These are phyloP conservation scores for Dioctria rufipes DNA, from an alignment of 2,888 invertebrate genomes.

Conservation along the genomic window DNA sequence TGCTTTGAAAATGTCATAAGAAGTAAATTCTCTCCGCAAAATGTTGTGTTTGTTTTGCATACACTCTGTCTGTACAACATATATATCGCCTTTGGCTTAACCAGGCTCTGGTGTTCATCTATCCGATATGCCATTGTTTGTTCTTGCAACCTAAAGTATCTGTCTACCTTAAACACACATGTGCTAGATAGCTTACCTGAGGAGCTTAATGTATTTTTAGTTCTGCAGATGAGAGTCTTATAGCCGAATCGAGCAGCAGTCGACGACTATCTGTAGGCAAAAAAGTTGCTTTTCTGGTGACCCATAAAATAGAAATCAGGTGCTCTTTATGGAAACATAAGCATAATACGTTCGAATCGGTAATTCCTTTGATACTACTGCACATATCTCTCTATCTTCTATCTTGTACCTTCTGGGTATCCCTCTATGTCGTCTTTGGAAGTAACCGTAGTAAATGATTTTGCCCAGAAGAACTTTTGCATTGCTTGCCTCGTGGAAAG, in stretches of 20 bases:
- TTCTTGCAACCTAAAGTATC: background rate
- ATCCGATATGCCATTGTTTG: constrained; percentile 11
- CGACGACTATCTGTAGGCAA: constrained; percentile 4
- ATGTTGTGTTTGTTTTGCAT: constrained; percentile 35
- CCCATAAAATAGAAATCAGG: constrained; percentile 51
- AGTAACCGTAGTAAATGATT: background rate
- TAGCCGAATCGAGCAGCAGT: background rate
- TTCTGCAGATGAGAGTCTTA: constrained; percentile 13
- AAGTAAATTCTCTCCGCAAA: background rate
- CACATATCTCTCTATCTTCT: background rate
- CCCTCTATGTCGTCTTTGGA: background rate
- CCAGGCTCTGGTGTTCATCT: background rate
- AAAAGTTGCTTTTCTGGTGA: constrained; percentile 22
- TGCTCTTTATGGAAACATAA: constrained; percentile 49
- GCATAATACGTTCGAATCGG: constrained; percentile 40
- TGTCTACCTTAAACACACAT: background rate
- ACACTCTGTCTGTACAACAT: background rate
- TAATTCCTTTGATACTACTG: constrained; percentile 19
- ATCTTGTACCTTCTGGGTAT: background rate
- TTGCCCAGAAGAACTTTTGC: constrained; percentile 15
- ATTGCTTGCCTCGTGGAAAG: constrained; percentile 6
- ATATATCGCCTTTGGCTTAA: background rate
- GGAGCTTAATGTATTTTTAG: constrained; percentile 38
- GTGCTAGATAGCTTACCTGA: constrained; percentile 2
- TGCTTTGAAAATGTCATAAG: constrained; percentile 14